Conservation (phyloP, 2,797 vertebrate species). For the Danio choprae region DNA sequence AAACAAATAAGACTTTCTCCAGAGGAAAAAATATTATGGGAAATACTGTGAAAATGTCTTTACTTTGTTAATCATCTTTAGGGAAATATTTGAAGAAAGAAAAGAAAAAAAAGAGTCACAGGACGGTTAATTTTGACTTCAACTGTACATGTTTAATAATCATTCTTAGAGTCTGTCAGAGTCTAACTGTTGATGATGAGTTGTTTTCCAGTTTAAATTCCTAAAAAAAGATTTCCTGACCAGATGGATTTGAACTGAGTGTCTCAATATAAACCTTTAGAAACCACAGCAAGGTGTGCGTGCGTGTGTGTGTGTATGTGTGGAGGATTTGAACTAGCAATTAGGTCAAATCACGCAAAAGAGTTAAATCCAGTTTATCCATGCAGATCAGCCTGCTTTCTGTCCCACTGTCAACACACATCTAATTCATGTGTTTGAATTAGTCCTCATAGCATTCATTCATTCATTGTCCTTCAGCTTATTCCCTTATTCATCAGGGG, state of each 20-base stretch:
- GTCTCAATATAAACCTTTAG: slow-evolving; percentile 30
- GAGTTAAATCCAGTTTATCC: slow-evolving; percentile 43
- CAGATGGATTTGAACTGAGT: slow-evolving; percentile 55
- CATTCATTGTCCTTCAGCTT: too few species aligned
- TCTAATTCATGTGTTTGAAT: neutral
- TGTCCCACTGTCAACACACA: neutral
- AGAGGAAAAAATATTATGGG: too few species aligned
- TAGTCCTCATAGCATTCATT: neutral
- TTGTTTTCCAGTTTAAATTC: slow-evolving; percentile 32
- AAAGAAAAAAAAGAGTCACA: too few species aligned
- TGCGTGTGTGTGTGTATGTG: slow-evolving; percentile 15
- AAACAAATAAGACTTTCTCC: too few species aligned
- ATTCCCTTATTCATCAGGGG: too few species aligned
- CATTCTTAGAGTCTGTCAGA: neutral
- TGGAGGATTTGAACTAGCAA: slow-evolving; percentile 42
- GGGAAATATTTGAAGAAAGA: too few species aligned
- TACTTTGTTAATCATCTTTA: too few species aligned
- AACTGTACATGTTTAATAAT: too few species aligned
- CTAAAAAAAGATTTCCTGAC: neutral
- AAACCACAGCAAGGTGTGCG: slow-evolving; percentile 30
- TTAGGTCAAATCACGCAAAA: slow-evolving; percentile 37
- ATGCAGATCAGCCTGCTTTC: neutral
- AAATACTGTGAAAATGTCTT: too few species aligned
- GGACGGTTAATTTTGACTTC: too few species aligned
- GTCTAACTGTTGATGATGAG: neutral